Percentiles rank a stretch among this genome's conserved stretches.
Conservation (phyloP, 2,888 invertebrate genomes). For the Stegophylla sp. region DNA sequence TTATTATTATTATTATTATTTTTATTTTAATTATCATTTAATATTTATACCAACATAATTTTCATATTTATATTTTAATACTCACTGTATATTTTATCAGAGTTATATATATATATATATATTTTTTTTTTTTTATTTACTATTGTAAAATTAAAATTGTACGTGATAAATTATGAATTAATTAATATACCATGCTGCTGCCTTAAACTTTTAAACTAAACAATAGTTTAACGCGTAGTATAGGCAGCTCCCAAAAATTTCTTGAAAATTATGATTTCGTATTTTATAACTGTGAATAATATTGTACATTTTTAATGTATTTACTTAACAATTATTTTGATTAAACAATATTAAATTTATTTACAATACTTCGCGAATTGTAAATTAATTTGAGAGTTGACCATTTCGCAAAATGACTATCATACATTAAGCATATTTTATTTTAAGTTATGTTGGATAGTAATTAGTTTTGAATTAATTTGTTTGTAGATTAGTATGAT, state of each 20-base stretch:
- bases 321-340: background rate
- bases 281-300: background rate
- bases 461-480: conserved; percentile 22
- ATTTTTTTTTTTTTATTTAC: background rate
- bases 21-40: no score
- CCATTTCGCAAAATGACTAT: conserved; percentile 25
- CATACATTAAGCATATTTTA: conserved; percentile 11
- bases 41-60: background rate
- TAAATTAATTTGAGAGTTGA: conserved; percentile 14
- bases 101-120: no score
- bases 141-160: background rate
- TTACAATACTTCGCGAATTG: background rate
- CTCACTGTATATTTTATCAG: background rate
- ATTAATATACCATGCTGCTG: conserved; percentile 53
- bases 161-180: background rate
- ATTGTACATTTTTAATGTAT: background rate
- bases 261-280: background rate
- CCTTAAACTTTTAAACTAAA: conserved; percentile 44
- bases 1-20: background rate
- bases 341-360: background rate
- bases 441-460: conserved; percentile 11
- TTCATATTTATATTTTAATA: background rate
- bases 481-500: conserved; percentile 9
- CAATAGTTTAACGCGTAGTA: conserved; percentile 37
- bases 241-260: background rate